Percentiles rank a stretch among this genome's conserved stretches.
These are phyloP conservation scores for Drosophila truncata DNA, from an alignment of 1,140 invertebrate genomes.

Conservation along the genomic window DNA sequence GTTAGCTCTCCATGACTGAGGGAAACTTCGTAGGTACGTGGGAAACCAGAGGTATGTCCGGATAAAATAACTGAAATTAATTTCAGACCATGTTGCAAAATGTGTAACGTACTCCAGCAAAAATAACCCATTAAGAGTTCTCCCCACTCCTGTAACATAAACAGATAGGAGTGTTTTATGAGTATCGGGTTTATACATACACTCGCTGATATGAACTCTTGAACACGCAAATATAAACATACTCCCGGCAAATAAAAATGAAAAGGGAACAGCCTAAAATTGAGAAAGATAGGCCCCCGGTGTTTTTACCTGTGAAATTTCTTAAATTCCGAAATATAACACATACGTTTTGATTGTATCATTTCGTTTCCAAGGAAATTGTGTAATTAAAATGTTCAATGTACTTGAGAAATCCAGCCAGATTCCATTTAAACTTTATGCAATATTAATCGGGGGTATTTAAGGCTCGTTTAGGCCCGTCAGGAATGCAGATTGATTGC, in stretches of 20 bases:
- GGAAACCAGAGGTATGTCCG: slow-evolving; percentile 1
- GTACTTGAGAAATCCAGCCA: background rate
- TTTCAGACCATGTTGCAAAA: slow-evolving; percentile 5
- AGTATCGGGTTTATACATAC: background rate
- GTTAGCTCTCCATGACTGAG: background rate
- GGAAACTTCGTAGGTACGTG: background rate
- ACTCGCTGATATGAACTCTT: background rate
- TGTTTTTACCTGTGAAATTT: background rate
- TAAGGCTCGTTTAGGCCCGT: background rate
- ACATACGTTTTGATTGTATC: slow-evolving; percentile 3
- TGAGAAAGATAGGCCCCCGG: background rate
- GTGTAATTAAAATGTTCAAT: slow-evolving; percentile 44
- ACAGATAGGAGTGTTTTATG: background rate
- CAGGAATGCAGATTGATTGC: slow-evolving; percentile 29
- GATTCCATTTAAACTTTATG: slow-evolving; percentile 12
- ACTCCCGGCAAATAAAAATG: background rate
- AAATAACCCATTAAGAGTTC: slow-evolving; percentile 8
- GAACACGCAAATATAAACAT: slow-evolving; percentile 2
- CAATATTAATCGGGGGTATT: slow-evolving; percentile 32
- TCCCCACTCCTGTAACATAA: background rate
- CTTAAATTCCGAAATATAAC: background rate
- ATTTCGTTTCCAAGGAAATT: slow-evolving; percentile 7
- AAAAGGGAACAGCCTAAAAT: background rate
- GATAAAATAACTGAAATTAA: slow-evolving; percentile 9
- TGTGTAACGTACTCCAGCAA: background rate